Percentiles rank a stretch among this genome's conserved stretches.
Evolutionary conservation across 2,113 vertebrate species (phyloP).

Genomic region (Rhea pennata): DNA sequence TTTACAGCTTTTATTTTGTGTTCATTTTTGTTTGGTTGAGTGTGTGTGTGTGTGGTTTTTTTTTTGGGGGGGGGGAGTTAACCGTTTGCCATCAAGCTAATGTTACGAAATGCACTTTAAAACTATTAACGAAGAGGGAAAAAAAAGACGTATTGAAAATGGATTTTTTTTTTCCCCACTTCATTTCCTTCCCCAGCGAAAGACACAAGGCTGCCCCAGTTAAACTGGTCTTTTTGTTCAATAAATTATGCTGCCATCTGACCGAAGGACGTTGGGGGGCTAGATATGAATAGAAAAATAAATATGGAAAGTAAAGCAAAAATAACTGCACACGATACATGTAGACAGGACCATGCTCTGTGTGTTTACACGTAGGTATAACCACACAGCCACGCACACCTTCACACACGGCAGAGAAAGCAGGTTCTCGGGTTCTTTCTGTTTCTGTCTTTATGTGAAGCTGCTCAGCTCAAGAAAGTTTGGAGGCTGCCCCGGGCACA

Average conservation of each 20-base stretch:
- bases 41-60: background rate
- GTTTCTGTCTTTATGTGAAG: constrained; percentile 2
- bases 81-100: constrained; percentile 72
- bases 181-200: constrained; percentile 67
- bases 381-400: background rate
- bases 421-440: constrained; percentile 44
- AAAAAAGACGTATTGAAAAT: constrained; percentile 56
- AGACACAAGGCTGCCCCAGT: constrained; percentile 56
- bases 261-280: constrained; percentile 4
- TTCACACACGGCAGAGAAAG: background rate
- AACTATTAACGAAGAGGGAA: constrained; percentile 53
- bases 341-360: constrained; percentile 5
- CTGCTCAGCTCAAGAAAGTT: constrained; percentile 64
- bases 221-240: constrained; percentile 63
- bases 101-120: constrained; percentile 70
- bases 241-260: constrained; percentile 56
- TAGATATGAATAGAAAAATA: constrained; percentile 44
- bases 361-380: constrained; percentile 50
- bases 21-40: background rate
- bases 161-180: constrained; percentile 3
- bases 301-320: constrained; percentile 44
- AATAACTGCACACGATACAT: constrained; percentile 2
- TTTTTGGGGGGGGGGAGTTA: constrained; percentile 32
- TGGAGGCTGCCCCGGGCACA: constrained; percentile 32
- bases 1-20: constrained; percentile 65